Evolutionary conservation across 2,797 vertebrate species (phyloP).

Genomic region (Notolepis coatsorum): DNA sequence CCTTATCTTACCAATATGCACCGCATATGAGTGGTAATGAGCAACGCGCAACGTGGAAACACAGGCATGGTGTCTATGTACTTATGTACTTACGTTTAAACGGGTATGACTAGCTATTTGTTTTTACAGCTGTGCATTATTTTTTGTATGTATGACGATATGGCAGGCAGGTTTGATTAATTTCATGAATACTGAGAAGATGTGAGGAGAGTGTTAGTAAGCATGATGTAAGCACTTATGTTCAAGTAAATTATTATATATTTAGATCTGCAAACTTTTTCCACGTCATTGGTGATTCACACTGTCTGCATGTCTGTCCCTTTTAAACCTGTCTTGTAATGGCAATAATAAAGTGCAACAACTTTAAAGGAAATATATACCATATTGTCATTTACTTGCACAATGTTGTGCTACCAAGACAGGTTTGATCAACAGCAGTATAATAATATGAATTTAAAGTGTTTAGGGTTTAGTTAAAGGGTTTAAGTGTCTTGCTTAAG

Average conservation of each 20-base stretch:
- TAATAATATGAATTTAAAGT: too few species aligned
- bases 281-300: neutral
- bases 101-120: neutral
- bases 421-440: too few species aligned
- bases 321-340: conserved; percentile 17
- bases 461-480: too few species aligned
- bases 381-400: neutral
- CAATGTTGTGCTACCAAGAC: too few species aligned
- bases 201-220: conserved; percentile 3
- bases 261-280: neutral
- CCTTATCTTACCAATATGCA: conserved; percentile 1
- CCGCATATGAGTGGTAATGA: conserved; percentile 13
- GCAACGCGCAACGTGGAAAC: neutral
- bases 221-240: neutral
- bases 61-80: neutral
- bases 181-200: neutral
- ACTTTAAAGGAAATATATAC: neutral
- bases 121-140: conserved; percentile 14
- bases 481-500: too few species aligned
- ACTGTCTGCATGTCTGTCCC: conserved; percentile 3
- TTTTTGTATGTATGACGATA: conserved; percentile 35
- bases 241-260: conserved; percentile 13
- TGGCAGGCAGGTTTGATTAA: conserved; percentile 8
- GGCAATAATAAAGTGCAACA: conserved; percentile 10
- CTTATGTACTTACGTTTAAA: conserved; percentile 12